These are phyloP conservation scores for Philopedon plagiatum DNA, from an alignment of 2,888 invertebrate species.

Conservation along the genomic window DNA sequence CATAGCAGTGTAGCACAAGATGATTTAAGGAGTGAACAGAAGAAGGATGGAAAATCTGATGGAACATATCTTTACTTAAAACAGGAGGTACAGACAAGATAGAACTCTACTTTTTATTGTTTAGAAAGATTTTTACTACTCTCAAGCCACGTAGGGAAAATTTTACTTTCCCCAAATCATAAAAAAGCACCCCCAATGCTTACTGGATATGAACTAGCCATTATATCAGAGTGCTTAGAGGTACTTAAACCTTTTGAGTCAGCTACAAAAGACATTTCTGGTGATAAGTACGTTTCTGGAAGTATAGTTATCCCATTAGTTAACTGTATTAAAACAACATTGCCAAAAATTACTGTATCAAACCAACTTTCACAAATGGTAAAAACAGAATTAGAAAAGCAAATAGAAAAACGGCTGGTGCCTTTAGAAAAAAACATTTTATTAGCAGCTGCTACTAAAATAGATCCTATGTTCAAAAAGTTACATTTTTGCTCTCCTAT, in stretches of 20 bases:
- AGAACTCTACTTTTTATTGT: conserved; percentile 27
- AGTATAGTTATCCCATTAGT: conserved; percentile 1
- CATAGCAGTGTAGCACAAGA: conserved; percentile 24
- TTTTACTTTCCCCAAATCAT: conserved; percentile 11
- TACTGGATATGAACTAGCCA: conserved; percentile 7
- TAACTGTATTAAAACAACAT: background rate
- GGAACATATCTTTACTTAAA: conserved; percentile 19
- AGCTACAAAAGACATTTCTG: conserved; percentile 14
- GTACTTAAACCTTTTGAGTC: conserved; percentile 8
- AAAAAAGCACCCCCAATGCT: conserved; percentile 24
- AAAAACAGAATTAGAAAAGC: conserved; percentile 1
- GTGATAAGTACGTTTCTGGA: conserved; percentile 1
- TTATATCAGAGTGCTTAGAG: conserved; percentile 10
- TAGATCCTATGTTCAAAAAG: conserved; percentile 21
- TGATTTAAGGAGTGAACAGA: conserved; percentile 18
- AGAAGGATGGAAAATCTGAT: conserved; percentile 21
- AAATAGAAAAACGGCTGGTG: background rate
- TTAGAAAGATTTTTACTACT: conserved; percentile 8
- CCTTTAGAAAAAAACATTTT: conserved; percentile 9
- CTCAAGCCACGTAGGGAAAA: conserved; percentile 14
- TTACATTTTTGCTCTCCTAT: conserved; percentile 14
- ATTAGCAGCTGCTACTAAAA: background rate
- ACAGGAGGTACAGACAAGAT: conserved; percentile 20
- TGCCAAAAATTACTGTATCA: conserved; percentile 4
- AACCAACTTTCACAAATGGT: background rate